Evolutionary conservation across 2,888 invertebrate species (phyloP), one percentile per base, ranked within the genome.

Genomic region (Osmoderma eremita): DNA sequence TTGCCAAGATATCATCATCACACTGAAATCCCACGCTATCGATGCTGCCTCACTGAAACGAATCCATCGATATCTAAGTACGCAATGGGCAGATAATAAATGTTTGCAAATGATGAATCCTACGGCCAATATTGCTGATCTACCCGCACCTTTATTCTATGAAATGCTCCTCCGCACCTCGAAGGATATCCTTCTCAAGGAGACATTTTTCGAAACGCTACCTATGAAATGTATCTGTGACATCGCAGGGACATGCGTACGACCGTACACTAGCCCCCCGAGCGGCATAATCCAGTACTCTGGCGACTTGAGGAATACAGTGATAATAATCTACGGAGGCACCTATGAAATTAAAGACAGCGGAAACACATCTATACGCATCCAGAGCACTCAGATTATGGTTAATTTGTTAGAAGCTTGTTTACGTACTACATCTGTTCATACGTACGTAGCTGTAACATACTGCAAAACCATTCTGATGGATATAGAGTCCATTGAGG

Each of bases 81-180:
- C 69, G 10, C 71, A 72, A 45, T 71, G 71, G 72, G 3, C 12
- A 1, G 66, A 67, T 18, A 70, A 70, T 20, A n/a, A 18, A 1
- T 69, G 63, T 6, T 15, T 42, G 15, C 39, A 49, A n/a, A 18
- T 72, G 20, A 38, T 65, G 1, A 13, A 39, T 13, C 13, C 50
- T 10, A 13, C 1, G 10, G 42, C 62, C 0, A 42, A 38, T 4
- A 45, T 62, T 3, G 8, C 13, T 5, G 50, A 65, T 12, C 18
- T 72, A 3, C 72, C 72, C 4, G 0, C 0, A 5, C 3, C 42
- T 13, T 20, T 69, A 38, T 62, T 53, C 45, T 42, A 39, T n/a
- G 10, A 39, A 1, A 30, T 72, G 1, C 15, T 58, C 6, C 18
- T 61, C 1, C 38, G 48, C 8, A 38, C 13, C n/a, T 20, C 51